Evolutionary conservation across 1,140 invertebrate species (phyloP).

Genomic region (Sipha flava): DNA sequence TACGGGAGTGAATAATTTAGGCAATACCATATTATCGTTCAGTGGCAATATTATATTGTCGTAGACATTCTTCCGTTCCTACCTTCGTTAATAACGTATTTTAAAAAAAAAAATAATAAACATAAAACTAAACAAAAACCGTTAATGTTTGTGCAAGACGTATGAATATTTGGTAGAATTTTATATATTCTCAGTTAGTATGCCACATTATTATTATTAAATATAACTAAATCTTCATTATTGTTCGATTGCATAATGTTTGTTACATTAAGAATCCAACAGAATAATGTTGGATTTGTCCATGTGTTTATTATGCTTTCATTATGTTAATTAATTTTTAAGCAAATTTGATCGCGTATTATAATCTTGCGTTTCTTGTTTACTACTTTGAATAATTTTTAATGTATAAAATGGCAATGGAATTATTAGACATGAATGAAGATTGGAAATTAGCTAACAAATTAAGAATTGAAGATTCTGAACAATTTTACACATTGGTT

Average conservation of each 20-base stretch:
- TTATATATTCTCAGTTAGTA: too few relatives aligned
- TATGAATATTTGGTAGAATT: too few relatives aligned
- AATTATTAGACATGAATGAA: slow-evolving; percentile 23
- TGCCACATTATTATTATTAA: too few relatives aligned
- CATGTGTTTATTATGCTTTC: too few relatives aligned
- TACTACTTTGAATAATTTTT: background rate
- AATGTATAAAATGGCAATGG: slow-evolving; percentile 11
- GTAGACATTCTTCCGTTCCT: background rate
- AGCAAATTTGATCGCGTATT: too few relatives aligned
- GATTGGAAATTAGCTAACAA: slow-evolving; percentile 48
- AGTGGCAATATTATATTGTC: background rate
- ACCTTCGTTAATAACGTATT: background rate
- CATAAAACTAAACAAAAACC: slow-evolving; percentile 3
- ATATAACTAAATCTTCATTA: too few relatives aligned
- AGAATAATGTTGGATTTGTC: too few relatives aligned
- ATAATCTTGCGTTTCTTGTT: background rate
- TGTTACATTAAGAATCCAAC: too few relatives aligned
- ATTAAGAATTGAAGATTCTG: slow-evolving; percentile 64
- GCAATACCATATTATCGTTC: background rate
- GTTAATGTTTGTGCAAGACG: background rate
- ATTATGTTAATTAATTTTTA: too few relatives aligned
- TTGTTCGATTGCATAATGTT: too few relatives aligned
- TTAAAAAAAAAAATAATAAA: background rate
- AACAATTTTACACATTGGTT: slow-evolving; percentile 77
- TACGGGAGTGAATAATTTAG: background rate